Evolutionary conservation across 2,113 vertebrate species (phyloP).

Genomic region (Clarias gariepinus): DNA sequence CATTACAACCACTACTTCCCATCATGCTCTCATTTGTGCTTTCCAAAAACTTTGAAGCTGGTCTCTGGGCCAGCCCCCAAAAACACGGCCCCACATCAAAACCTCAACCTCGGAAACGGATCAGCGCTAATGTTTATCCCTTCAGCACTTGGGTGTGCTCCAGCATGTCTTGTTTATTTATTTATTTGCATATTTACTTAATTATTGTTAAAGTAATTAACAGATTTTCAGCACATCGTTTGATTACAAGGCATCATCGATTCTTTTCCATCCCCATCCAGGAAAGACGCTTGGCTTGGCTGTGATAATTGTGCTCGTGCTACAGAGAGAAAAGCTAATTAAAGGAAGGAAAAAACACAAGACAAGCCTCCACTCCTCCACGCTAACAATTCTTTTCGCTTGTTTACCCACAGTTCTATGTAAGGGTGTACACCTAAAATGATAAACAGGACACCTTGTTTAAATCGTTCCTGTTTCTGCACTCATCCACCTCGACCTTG

Average conservation of each 20-base stretch:
- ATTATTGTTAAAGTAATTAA: constrained; percentile 65
- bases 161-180: background rate
- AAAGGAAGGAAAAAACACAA: constrained; percentile 19
- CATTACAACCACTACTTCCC: constrained; percentile 24
- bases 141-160: constrained; percentile 45
- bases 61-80: constrained; percentile 50
- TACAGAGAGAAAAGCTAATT: constrained; percentile 30
- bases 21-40: constrained; percentile 49
- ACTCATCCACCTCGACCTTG: background rate
- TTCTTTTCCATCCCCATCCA: constrained; percentile 66
- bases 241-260: constrained; percentile 62
- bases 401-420: background rate
- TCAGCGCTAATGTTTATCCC: constrained; percentile 57
- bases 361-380: constrained; percentile 15
- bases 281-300: constrained; percentile 57
- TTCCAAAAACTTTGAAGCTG: constrained; percentile 48
- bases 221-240: constrained; percentile 60
- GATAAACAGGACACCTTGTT: background rate
- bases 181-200: constrained; percentile 2
- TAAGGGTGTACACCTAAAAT: background rate
- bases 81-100: constrained; percentile 47
- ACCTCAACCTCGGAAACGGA: constrained; percentile 54
- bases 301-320: constrained; percentile 41
- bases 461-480: background rate
- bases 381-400: background rate